phyloP scores from a whole-genome alignment of 2,888 invertebrate genomes.

The Bembecia ichneumoniformis region DNA sequence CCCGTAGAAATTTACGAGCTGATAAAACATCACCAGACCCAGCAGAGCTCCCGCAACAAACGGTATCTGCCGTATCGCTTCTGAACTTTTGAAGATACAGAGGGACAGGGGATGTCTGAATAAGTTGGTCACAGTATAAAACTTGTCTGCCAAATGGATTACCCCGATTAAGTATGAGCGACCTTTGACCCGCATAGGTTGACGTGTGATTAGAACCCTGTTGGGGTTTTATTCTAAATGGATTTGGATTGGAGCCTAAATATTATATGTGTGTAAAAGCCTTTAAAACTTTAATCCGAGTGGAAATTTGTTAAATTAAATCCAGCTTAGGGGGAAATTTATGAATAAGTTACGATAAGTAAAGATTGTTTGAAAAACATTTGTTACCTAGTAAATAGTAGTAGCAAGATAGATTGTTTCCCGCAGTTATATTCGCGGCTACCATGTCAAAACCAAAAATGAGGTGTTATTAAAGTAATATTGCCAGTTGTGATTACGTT shows the following conservation, averaged over 20 bases:
- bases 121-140: constrained; percentile 39
- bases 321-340: no score
- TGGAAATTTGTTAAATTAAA: no score
- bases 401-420: no score
- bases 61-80: constrained; percentile 16
- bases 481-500: no score
- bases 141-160: constrained; percentile 64
- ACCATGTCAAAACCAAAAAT: no score
- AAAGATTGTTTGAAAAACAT: no score
- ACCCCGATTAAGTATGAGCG: constrained; percentile 59
- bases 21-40: constrained; percentile 52
- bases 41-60: constrained; percentile 35
- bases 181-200: constrained; percentile 53
- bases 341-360: no score
- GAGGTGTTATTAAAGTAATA: no score
- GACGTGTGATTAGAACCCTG: constrained; percentile 49
- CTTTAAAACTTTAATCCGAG: no score
- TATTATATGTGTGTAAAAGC: not conserved
- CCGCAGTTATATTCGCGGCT: no score
- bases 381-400: no score
- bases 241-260: constrained; percentile 3
- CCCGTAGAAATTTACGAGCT: constrained; percentile 61
- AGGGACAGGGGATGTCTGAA: constrained; percentile 26
- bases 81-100: constrained; percentile 9
- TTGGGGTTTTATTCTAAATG: constrained; percentile 23